Percentiles rank a stretch among this genome's conserved stretches.
Evolutionary conservation across 2,888 invertebrate genomes (phyloP).

Genomic region (Synanthedon tipuliformis): DNA sequence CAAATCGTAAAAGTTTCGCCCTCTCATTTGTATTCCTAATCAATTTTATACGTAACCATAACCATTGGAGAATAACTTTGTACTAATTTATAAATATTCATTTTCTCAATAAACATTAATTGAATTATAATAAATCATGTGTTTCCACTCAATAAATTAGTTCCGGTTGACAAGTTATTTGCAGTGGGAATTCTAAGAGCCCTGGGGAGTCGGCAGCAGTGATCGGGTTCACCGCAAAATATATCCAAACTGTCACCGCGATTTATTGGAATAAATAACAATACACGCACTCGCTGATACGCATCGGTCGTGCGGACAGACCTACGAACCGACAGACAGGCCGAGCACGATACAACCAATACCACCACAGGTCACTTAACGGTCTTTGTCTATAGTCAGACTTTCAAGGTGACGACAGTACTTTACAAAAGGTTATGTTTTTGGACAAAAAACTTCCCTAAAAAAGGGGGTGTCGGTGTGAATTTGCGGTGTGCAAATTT

Average conservation of each 20-base stretch:
- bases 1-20: constrained; percentile 27
- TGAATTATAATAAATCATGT: neutral
- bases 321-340: constrained; percentile 7
- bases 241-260: constrained; percentile 7
- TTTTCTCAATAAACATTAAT: too few relatives aligned
- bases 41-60: neutral
- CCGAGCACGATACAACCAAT: neutral
- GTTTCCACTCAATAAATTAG: neutral
- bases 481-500: too few relatives aligned
- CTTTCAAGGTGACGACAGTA: too few relatives aligned
- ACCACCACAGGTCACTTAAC: too few relatives aligned
- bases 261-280: constrained; percentile 47
- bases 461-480: too few relatives aligned
- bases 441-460: too few relatives aligned
- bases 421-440: too few relatives aligned
- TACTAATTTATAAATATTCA: too few relatives aligned
- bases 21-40: constrained; percentile 31
- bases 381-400: too few relatives aligned
- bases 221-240: neutral
- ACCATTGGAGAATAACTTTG: too few relatives aligned
- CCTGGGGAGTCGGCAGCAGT: constrained; percentile 4
- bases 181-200: constrained; percentile 1
- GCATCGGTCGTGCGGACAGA: constrained; percentile 3
- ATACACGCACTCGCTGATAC: constrained; percentile 15
- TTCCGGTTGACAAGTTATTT: neutral